These are phyloP conservation scores for Diaperis boleti DNA, from an alignment of 2,888 invertebrate species.

Conservation along the genomic window DNA sequence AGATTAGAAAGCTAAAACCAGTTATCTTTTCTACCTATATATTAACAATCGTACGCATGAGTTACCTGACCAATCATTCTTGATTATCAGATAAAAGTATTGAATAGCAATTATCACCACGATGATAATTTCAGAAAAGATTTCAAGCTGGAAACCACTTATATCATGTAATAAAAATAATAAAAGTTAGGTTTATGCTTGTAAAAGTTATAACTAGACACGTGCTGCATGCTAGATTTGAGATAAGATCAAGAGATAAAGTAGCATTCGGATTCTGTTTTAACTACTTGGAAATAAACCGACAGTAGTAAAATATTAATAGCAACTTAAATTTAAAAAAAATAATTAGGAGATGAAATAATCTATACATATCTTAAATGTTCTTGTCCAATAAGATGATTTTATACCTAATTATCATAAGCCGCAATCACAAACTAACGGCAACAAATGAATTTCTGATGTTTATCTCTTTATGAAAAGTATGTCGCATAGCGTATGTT, in stretches of 20 bases:
- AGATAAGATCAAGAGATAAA: not conserved
- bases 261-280: too few relatives aligned
- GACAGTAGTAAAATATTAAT: too few relatives aligned
- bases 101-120: slow-evolving; percentile 3
- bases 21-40: slow-evolving; percentile 2
- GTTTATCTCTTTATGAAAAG: too few relatives aligned
- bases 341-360: too few relatives aligned
- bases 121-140: not conserved
- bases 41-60: slow-evolving; percentile 5
- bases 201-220: not conserved
- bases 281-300: too few relatives aligned
- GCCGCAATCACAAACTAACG: too few relatives aligned
- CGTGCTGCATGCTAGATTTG: not conserved
- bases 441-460: too few relatives aligned
- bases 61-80: slow-evolving; percentile 5
- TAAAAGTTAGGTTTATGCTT: not conserved
- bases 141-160: not conserved
- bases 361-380: too few relatives aligned
- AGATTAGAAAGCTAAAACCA: slow-evolving; percentile 5
- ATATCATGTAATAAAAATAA: not conserved
- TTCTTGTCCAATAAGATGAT: too few relatives aligned
- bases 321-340: too few relatives aligned
- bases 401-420: too few relatives aligned
- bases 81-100: not conserved
- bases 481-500: too few relatives aligned